Percentiles rank a stretch among this genome's conserved stretches.
phyloP scores from a whole-genome alignment of 2,888 invertebrate species.

The Apotomis betuletana region DNA sequence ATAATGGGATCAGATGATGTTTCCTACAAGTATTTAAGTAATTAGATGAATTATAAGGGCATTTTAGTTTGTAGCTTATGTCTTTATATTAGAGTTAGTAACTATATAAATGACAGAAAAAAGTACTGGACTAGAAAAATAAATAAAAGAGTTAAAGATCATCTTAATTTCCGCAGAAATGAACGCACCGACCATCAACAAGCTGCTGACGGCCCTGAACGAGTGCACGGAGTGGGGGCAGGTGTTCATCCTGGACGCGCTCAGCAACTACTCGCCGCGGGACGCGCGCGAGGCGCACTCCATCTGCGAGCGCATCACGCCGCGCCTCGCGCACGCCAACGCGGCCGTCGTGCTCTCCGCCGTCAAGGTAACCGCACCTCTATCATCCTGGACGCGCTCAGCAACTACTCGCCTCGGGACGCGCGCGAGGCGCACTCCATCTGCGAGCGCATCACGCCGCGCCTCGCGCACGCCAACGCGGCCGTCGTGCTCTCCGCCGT shows the following conservation, averaged over 20 bases:
- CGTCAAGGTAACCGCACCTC: constrained; percentile 58
- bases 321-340: constrained; percentile 98
- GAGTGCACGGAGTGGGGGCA: constrained; percentile 99
- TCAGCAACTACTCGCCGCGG: constrained; percentile 98
- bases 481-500: constrained; percentile 98
- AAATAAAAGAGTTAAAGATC: no score
- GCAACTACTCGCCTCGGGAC: constrained; percentile 98
- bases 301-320: constrained; percentile 98
- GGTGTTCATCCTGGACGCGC: constrained; percentile 98
- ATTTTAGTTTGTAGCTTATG: no score
- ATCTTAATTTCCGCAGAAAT: constrained; percentile 84
- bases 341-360: constrained; percentile 99
- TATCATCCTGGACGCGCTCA: constrained; percentile 91
- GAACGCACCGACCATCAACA: constrained; percentile 99
- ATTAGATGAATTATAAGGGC: no score
- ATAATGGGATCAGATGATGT: no score
- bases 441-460: constrained; percentile 98
- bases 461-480: constrained; percentile 99
- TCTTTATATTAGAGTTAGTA: no score
- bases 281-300: constrained; percentile 99
- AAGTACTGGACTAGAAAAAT: no score
- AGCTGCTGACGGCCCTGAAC: constrained; percentile 97
- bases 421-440: constrained; percentile 99
- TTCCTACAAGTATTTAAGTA: no score
- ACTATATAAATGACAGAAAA: no score